Conservation (phyloP, 2,797 vertebrate species). For the Epinephelus malabaricus region DNA sequence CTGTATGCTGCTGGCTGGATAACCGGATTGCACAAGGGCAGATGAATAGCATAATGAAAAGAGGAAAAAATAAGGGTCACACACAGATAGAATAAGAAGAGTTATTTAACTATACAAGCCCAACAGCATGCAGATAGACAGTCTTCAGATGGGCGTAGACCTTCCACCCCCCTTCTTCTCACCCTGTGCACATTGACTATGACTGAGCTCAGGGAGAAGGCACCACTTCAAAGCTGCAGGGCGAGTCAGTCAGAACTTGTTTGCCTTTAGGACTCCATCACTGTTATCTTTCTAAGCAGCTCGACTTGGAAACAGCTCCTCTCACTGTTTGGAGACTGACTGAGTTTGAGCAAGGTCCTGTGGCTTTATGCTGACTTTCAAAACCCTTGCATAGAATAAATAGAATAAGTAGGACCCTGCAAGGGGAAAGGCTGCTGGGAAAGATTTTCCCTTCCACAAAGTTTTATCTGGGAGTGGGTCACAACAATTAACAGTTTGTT, state of each 20-base stretch:
- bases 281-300: conserved; percentile 56
- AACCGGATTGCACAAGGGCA: neutral
- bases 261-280: conserved; percentile 48
- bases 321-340: conserved; percentile 18
- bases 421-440: neutral
- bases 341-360: conserved; percentile 3
- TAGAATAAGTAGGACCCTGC: conserved; percentile 3
- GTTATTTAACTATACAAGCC: conserved; percentile 12
- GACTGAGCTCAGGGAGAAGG: conserved; percentile 20
- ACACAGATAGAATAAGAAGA: neutral
- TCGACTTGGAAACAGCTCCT: conserved; percentile 14
- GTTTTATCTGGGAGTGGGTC: conserved; percentile 1
- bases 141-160: conserved; percentile 14
- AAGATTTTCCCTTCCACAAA: neutral
- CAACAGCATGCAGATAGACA: conserved; percentile 17
- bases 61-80: neutral
- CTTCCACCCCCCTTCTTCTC: neutral
- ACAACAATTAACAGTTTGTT: conserved; percentile 36
- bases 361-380: conserved; percentile 16
- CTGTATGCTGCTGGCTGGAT: conserved; percentile 86
- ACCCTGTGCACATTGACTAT: conserved; percentile 15
- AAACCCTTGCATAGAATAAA: conserved; percentile 33
- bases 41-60: neutral
- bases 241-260: conserved; percentile 30
- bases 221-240: conserved; percentile 39